Conservation (phyloP, 2,113 vertebrate genomes). For the Brachirus orientalis region DNA sequence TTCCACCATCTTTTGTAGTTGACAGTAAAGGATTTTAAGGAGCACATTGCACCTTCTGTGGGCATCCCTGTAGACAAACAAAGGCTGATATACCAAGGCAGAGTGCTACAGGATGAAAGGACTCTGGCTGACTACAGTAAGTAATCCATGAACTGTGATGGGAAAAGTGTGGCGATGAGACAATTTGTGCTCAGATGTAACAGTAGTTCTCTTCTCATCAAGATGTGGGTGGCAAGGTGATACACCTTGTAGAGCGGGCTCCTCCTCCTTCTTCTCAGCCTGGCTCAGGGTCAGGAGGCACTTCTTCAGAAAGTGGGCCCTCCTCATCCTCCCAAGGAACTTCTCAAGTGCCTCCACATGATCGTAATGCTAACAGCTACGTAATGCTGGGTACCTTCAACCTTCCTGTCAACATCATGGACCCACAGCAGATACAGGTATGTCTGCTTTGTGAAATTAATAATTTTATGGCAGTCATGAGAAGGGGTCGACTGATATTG, state of each 20-base stretch:
- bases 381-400: slow-evolving; percentile 96
- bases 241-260: slow-evolving; percentile 91
- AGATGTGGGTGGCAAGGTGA: slow-evolving; percentile 94
- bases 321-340: slow-evolving; percentile 81
- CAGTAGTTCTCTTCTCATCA: background rate
- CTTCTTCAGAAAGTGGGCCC: slow-evolving; percentile 73
- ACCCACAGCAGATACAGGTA: slow-evolving; percentile 86
- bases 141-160: slow-evolving; percentile 26
- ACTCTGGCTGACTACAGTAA: slow-evolving; percentile 92
- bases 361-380: slow-evolving; percentile 93
- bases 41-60: slow-evolving; percentile 89
- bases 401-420: slow-evolving; percentile 90
- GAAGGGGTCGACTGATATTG: too few species aligned
- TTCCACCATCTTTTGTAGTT: slow-evolving; percentile 74
- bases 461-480: background rate
- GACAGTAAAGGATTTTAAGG: slow-evolving; percentile 93
- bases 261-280: slow-evolving; percentile 89
- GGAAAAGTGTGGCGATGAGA: background rate
- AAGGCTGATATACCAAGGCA: slow-evolving; percentile 92
- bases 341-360: slow-evolving; percentile 81
- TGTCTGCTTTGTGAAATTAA: background rate
- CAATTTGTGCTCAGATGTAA: background rate
- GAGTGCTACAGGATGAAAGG: slow-evolving; percentile 92
- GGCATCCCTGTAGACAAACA: slow-evolving; percentile 92
- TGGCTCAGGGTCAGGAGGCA: slow-evolving; percentile 80